Evolutionary conservation across 2,113 vertebrate genomes (phyloP).

Genomic region (Psettodes erumei): DNA sequence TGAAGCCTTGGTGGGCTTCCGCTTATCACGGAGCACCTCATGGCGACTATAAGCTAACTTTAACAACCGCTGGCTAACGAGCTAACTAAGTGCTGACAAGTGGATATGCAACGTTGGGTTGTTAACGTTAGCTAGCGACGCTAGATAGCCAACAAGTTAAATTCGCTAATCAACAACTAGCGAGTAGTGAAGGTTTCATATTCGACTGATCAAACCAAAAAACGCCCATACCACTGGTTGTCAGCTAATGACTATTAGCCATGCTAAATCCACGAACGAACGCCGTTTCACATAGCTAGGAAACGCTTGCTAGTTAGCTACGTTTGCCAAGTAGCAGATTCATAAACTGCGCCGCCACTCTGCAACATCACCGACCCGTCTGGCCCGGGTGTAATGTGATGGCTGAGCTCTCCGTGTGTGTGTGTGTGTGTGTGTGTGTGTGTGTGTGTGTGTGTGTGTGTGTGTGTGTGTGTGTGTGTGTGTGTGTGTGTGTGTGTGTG

Average conservation of each 20-base stretch:
- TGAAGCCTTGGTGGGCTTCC: constrained; percentile 69
- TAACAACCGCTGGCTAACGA: constrained; percentile 42
- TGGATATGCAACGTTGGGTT: neutral
- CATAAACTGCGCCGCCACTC: neutral
- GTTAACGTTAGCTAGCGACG: constrained; percentile 12
- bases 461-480: too few species aligned
- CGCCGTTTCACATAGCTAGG: constrained; percentile 24
- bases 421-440: too few species aligned
- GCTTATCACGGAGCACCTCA: constrained; percentile 74
- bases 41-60: constrained; percentile 74
- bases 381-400: neutral
- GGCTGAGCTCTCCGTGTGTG: constrained; percentile 29
- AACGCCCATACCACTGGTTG: constrained; percentile 39
- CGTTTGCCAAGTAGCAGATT: constrained; percentile 32
- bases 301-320: constrained; percentile 28
- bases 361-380: neutral
- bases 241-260: constrained; percentile 40
- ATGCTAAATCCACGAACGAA: constrained; percentile 52
- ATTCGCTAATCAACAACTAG: constrained; percentile 10
- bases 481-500: too few species aligned
- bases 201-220: constrained; percentile 26
- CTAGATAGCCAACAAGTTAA: constrained; percentile 32
- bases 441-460: too few species aligned
- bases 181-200: neutral
- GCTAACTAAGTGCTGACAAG: constrained; percentile 37